A percentile compares a stretch with the other conserved stretches of the same genome.
phyloP scores from a whole-genome alignment of 2,888 invertebrate species.

The Caenorhabditis plicata region DNA sequence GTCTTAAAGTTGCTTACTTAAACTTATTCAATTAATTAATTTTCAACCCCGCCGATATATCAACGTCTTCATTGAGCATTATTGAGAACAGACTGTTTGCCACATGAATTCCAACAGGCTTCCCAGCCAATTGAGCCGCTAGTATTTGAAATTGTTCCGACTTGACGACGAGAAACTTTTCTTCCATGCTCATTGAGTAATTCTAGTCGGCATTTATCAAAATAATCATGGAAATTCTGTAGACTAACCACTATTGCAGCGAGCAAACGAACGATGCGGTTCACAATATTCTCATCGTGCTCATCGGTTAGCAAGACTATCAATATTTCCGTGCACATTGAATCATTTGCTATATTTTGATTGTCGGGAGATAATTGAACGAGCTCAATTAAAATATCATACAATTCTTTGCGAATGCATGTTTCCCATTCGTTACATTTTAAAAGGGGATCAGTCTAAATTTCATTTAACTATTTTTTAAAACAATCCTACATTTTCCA shows the following conservation, averaged over 20 bases:
- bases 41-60: constrained; percentile 53
- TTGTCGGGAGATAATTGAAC: constrained; percentile 1
- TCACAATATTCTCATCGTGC: not conserved
- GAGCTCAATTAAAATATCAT: constrained; percentile 3
- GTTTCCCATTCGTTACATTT: no score
- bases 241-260: constrained; percentile 18
- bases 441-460: no score
- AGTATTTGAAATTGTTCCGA: constrained; percentile 46
- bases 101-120: constrained; percentile 36
- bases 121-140: constrained; percentile 53
- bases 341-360: not conserved
- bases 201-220: constrained; percentile 16
- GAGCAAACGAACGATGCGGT: constrained; percentile 13
- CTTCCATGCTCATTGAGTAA: constrained; percentile 8
- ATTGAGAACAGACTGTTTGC: constrained; percentile 59
- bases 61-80: constrained; percentile 55
- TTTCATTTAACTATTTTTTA: no score
- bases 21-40: not conserved
- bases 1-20: constrained; percentile 14
- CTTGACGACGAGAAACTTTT: constrained; percentile 16
- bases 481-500: no score
- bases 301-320: constrained; percentile 1
- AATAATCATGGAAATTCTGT: not conserved
- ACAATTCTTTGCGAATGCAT: not conserved
- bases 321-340: not conserved